Evolutionary conservation across 1,140 invertebrate genomes (phyloP), one percentile per base, ranked within the genome.

Genomic region (Glomeris maerens): DNA sequence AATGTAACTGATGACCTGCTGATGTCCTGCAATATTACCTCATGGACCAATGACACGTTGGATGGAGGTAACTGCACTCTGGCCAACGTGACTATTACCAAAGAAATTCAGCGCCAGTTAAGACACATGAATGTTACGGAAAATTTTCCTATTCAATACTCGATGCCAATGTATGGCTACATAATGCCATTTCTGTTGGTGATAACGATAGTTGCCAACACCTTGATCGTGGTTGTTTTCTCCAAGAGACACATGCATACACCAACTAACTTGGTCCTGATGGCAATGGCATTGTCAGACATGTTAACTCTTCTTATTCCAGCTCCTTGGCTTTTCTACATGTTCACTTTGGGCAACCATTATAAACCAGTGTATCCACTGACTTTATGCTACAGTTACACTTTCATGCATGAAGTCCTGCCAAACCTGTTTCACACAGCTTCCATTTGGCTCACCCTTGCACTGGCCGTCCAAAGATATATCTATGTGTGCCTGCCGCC

Each of bases 401-500:
- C 73, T 56, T 74, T 78, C 58, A 83, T 85, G 78, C 81, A 82
- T 60, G 84, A 86, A 48, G 53, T 64, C 0, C 56, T 92, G 53
- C 88, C 89, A 1, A 83, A 83, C 21, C 76, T 90, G 62, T 92
- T 90, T 64, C 89, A 92, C 70, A 92, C 88, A 1, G 83, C 87
- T 1, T 90, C 85, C 52, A 89, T 92, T 40, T 92, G 88, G 84
- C 67, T 92, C 52, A 92, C 88, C 0, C 66, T 92, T 49, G 80
- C 83, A 1, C 68, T 93, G 27, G 88, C 88, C 2, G 79, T 86
- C 1, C 89, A 93, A 69, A 72, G 84, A 47, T 92, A 91, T 67
- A 88, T 92, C 52, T 92, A 90, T 67, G 84, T 92, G 0, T 92
- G 88, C 60, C 86, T 91, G 65, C 83, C 85, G 2, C 80, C 84